phyloP scores from a whole-genome alignment of 1,140 invertebrate species.

The Ostrea denselamellosa region DNA sequence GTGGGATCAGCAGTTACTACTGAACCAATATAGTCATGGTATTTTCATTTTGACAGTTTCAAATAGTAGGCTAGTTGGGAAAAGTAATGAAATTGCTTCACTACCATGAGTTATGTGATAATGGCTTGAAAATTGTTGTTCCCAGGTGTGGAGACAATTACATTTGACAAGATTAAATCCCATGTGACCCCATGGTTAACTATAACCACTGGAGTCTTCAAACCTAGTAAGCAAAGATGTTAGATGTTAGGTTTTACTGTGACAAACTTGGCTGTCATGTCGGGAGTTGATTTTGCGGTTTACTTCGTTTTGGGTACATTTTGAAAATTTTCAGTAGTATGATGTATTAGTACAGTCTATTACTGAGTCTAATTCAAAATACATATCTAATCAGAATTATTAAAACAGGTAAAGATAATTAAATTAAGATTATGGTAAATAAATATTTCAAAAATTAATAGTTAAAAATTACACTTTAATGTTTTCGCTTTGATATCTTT shows the following conservation, averaged over 20 bases:
- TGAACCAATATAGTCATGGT: background rate
- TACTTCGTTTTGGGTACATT: too few relatives aligned
- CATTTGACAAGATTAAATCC: constrained; percentile 9
- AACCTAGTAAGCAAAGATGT: background rate
- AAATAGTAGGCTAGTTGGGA: background rate
- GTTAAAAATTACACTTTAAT: too few relatives aligned
- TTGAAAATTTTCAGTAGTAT: too few relatives aligned
- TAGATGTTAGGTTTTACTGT: background rate
- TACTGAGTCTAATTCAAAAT: too few relatives aligned
- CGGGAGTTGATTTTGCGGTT: too few relatives aligned
- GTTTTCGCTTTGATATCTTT: too few relatives aligned
- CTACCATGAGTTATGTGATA: constrained; percentile 6
- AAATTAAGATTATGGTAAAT: too few relatives aligned
- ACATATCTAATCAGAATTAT: too few relatives aligned
- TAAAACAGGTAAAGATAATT: too few relatives aligned
- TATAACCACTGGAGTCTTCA: background rate
- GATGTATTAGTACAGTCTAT: too few relatives aligned
- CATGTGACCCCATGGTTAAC: background rate
- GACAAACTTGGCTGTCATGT: background rate
- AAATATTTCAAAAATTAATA: too few relatives aligned
- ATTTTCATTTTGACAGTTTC: background rate
- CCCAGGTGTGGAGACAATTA: constrained; percentile 23
- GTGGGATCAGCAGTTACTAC: background rate
- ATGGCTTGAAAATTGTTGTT: constrained; percentile 4
- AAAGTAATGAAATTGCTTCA: constrained; percentile 1